Base-by-base conservation (phyloP, 2,113 vertebrate genomes). In the Morone saxatilis region DNA sequence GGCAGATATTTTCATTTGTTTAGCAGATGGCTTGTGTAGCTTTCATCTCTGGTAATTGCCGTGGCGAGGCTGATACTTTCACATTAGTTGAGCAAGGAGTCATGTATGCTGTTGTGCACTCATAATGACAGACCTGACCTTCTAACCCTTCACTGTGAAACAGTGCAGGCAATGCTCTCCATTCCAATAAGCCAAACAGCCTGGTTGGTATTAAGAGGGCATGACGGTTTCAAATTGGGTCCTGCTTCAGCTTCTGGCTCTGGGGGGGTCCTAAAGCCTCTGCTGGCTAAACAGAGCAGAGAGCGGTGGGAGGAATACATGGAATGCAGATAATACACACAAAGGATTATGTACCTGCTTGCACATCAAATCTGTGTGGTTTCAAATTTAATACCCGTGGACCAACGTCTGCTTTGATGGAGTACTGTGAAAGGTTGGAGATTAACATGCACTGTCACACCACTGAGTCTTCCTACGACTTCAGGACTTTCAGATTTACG, bases 291-390 rank as follows among this genome's bases (percentile, higher is more conserved):
- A 87, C 84, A 88, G 82, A 84, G 81, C 72, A 50, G 78, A 66
- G 66, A 88, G 61, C 70, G 51, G 78, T 76, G 76, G 83, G 88
- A 90, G 76, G 82, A 92, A 88, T 79, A 93, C 77, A 38, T 79
- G 88, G 88, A 91, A 93, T 93, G 91, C 85, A 92, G 88, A 91
- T 89, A 91, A 86, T 82, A 87, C 90, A 91, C 71, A 94, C 87
- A 88, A 89, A 92, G 76, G 85, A 92, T 89, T 92, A 90, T 73
- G 77, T 89, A 91, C 84, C 85, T 90, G 88, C 83, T 81, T 86
- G 83, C 86, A 82, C 86, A 86, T 92, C 84, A 74, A 48, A 86
- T 90, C 85, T 84, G 71, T 61, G 73, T 83, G 85, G 78, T 71
- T 90, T 90, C 70, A 88, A 45, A 40, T 89, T 80, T 89, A 89